Percentiles rank a stretch among this genome's conserved stretches.
Evolutionary conservation across 2,888 invertebrate genomes (phyloP).

Genomic region (Acleris holmiana): DNA sequence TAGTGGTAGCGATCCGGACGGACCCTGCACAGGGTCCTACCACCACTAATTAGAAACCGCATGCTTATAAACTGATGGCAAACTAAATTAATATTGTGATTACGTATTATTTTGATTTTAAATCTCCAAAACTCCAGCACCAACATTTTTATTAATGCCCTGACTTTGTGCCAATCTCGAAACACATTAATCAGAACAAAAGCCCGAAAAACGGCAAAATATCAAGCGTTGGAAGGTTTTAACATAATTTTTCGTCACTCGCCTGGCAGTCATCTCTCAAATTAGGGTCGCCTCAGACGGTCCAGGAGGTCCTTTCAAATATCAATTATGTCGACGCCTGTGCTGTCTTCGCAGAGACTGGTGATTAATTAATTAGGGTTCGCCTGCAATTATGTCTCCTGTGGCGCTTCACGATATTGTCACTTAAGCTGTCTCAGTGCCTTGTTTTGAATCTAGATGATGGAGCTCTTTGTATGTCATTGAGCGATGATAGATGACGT

Average conservation of each 20-base stretch:
- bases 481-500: not conserved
- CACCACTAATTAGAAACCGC: too few species aligned
- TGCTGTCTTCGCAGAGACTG: constrained; percentile 65
- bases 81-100: too few species aligned
- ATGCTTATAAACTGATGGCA: too few species aligned
- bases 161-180: constrained; percentile 29
- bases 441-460: constrained; percentile 23
- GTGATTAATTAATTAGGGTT: constrained; percentile 82
- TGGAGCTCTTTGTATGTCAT: not conserved
- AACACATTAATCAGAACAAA: constrained; percentile 37
- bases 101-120: too few species aligned
- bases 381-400: constrained; percentile 75
- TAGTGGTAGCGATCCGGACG: too few species aligned
- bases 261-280: constrained; percentile 63
- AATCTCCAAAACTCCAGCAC: too few species aligned
- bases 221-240: constrained; percentile 36
- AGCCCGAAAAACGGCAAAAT: constrained; percentile 35
- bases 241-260: constrained; percentile 49
- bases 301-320: constrained; percentile 77
- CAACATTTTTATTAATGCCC: constrained; percentile 9
- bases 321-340: constrained; percentile 73
- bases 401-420: constrained; percentile 51
- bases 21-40: too few species aligned
- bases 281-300: constrained; percentile 58
- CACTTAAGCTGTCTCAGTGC: constrained; percentile 37